Percentiles rank a stretch among this genome's conserved stretches.
phyloP scores from a whole-genome alignment of 2,113 vertebrate species.

The Perognathus longimembris region DNA sequence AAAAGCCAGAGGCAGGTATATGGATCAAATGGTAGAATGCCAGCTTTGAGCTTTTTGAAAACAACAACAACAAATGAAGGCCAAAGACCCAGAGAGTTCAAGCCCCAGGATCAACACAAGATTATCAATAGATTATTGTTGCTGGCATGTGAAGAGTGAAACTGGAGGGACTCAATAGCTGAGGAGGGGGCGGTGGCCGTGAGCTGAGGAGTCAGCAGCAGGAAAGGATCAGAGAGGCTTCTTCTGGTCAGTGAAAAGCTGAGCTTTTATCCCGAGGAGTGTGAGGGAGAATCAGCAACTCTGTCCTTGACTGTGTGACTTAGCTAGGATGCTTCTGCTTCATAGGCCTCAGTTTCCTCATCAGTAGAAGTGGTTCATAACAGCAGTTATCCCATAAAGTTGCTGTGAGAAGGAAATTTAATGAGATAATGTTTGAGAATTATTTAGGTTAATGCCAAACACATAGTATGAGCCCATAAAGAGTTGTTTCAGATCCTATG shows the following conservation, averaged over 20 bases:
- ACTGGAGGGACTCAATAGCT: background rate
- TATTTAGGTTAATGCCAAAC: background rate
- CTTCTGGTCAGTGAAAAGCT: background rate
- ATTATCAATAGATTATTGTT: no score
- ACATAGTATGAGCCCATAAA: background rate
- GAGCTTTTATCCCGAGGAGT: background rate
- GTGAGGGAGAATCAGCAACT: background rate
- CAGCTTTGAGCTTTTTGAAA: no score
- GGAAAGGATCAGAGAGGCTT: background rate
- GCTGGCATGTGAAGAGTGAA: background rate
- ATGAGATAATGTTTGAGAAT: background rate
- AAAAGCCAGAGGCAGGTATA: no score
- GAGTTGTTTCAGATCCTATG: background rate
- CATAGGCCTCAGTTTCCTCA: background rate
- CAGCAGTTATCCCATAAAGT: background rate
- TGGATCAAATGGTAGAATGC: no score
- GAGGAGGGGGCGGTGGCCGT: fast-evolving
- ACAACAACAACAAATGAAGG: no score
- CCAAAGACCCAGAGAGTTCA: no score
- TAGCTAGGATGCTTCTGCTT: background rate
- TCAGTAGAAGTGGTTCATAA: background rate
- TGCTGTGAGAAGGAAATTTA: conserved; percentile 12
- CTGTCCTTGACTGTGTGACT: background rate
- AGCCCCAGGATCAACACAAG: background rate
- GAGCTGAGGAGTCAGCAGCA: background rate